Evolutionary conservation across 2,797 vertebrate species (phyloP), one percentile per base, ranked within the genome.

Genomic region (Microctenopoma stevenorrisi): DNA sequence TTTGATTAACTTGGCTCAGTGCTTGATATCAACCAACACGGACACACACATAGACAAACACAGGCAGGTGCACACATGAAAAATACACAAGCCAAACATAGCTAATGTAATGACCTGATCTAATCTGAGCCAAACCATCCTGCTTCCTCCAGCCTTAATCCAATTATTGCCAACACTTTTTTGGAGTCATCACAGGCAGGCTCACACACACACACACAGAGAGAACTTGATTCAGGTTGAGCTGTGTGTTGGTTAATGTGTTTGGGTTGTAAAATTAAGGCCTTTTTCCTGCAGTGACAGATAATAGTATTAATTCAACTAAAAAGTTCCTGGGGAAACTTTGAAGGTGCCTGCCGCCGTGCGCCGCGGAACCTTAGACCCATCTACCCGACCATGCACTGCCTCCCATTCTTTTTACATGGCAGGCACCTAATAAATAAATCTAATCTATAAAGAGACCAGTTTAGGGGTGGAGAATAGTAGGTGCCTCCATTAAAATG

Each of bases 111-210:
- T 74, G 76, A 28, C 25, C 61, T 59, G 59, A 86, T 88, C 76
- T 85, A 84, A 89, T 88, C 90, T 78, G 54, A 81, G 67, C 42
- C 75, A 81, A 82, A 80, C 77, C 80, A 83, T 73, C 83, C 82
- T 79, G 76, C 56, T 79, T 79, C 78, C 76, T 83, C 56, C 63
- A 73, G 73, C 69, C 50, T 57, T 91, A 88, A 88, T 88, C 83
- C 81, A 53, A 76, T 87, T 86, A 90, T 83, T 78, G 82, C 83
- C 75, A 79, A 82, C 72, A 80, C 80, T 72, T 73, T 74, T 76
- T 79, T 79, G 64, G 78, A 86, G 55, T 53, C 59, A 74, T 74
- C 68, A 49, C 44, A 64, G 38, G 56, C 60, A 71, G 22, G 59
- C 18, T 25, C 8, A 22, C 63, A 63, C 33, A 28, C 35, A 78